Evolutionary conservation across 1,140 invertebrate genomes (phyloP), one percentile per base, ranked within the genome.

Genomic region (Maconellicoccus hirsutus): DNA sequence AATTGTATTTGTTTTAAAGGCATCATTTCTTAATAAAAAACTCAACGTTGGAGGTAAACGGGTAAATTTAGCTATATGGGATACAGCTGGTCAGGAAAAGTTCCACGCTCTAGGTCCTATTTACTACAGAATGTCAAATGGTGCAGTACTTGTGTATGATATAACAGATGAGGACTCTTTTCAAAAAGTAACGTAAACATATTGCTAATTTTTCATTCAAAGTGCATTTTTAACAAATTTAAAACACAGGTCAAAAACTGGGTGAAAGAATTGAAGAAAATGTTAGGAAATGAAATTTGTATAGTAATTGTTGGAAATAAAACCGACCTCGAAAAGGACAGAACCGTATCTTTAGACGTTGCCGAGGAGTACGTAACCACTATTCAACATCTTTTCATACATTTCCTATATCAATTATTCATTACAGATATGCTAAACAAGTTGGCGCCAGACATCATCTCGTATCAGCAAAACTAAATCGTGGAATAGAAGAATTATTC

Each of bases 101-200:
- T 99, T 98, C 78, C 97, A 99, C 83, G 95, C 97, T 0, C 78
- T 99, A 42, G 96, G 94, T 16, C 93, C 94, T 39, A 98, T 99
- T 75, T 99, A 98, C 80, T 99, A 99, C 80, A 82, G 96, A 75
- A 94, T 94, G 78, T 96, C 94, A 12, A 93, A 99, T 83, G 97
- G 97, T 75, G 98, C 97, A 63, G 88, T 99, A 75, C 84, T 99
- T 73, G 96, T 99, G 6, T 99, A 98, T 81, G 97, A 99, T 81
- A 98, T 99, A 69, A 98, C 96, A 66, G 94, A 98, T 84, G 86
- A 93, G 80, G 91, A 96, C 78, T 98, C 96, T 1, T 98, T 99
- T 82, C 87, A 91, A 79, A 98, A 98, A 83, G 96, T 95, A 82
- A 78, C 42, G 27, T 26, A 16, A 52, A 52, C 4, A 52, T 52